A percentile compares a stretch with the other conserved stretches of the same genome.
Conservation (phyloP, 2,113 vertebrate genomes). For the Cyanistes caeruleus region DNA sequence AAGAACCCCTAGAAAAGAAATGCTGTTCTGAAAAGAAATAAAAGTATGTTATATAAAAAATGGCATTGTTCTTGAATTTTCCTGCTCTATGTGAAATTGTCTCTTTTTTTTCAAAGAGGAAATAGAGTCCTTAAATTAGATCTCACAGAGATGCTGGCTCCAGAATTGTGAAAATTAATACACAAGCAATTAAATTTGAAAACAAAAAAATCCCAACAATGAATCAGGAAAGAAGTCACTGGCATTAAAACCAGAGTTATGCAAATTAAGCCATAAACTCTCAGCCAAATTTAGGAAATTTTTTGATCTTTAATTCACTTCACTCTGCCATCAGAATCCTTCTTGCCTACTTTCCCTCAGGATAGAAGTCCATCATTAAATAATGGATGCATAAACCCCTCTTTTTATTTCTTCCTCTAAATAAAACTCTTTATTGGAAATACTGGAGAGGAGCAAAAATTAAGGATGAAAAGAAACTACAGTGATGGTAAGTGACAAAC, state of each 20-base stretch:
- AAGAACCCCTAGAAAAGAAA: background rate
- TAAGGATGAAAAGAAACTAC: slow-evolving; percentile 17
- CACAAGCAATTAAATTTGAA: slow-evolving; percentile 34
- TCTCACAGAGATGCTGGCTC: slow-evolving; percentile 22
- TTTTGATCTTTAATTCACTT: slow-evolving; percentile 48
- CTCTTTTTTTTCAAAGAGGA: slow-evolving; percentile 14
- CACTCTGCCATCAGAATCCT: slow-evolving; percentile 20
- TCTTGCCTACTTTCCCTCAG: background rate
- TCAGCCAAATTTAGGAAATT: background rate
- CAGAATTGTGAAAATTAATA: slow-evolving; percentile 57
- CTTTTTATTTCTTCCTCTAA: background rate
- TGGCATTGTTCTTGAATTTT: background rate
- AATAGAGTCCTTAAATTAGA: slow-evolving; percentile 38
- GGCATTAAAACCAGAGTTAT: slow-evolving; percentile 31
- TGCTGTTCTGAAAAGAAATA: background rate
- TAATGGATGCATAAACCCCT: slow-evolving; percentile 9
- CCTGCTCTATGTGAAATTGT: background rate
- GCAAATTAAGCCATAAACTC: slow-evolving; percentile 32
- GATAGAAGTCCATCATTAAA: slow-evolving; percentile 23
- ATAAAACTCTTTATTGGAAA: background rate
- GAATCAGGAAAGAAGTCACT: slow-evolving; percentile 1
- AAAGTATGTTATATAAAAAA: background rate
- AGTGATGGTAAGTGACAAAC: slow-evolving; percentile 16
- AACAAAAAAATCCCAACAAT: background rate
- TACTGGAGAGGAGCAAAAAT: background rate